Evolutionary conservation across 2,888 invertebrate species (phyloP).

Genomic region (Unio pictorum): DNA sequence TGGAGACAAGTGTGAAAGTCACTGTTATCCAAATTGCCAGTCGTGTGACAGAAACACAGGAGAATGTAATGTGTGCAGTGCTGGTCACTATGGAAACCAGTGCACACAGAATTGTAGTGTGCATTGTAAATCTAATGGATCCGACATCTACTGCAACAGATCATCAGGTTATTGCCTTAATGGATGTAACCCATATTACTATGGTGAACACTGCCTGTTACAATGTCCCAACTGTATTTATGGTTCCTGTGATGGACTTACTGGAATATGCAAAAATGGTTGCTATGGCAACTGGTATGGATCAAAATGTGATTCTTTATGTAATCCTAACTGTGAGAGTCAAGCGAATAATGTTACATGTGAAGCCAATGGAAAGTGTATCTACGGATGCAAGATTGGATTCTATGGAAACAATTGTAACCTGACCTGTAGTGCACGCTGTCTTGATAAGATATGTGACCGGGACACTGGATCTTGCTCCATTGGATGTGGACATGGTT

Average conservation of each 20-base stretch:
- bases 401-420: conserved; percentile 16
- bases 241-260: not conserved
- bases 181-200: not conserved
- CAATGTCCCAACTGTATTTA: not conserved
- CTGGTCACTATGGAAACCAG: no score
- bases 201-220: not conserved
- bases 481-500: conserved; percentile 15
- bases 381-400: conserved; percentile 12
- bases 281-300: conserved; percentile 1
- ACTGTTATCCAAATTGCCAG: no score
- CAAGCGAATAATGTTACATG: no score
- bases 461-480: conserved; percentile 17
- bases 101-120: no score
- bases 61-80: no score
- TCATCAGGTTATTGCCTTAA: no score
- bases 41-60: no score
- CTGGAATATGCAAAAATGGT: not conserved
- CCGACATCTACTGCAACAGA: no score
- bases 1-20: conserved; percentile 4
- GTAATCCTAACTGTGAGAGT: no score
- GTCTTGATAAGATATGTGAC: conserved; percentile 13
- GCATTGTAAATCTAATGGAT: no score
- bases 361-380: no score
- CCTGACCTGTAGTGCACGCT: conserved; percentile 11
- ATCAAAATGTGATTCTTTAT: not conserved